Conservation (phyloP, 2,113 vertebrate species). For the Otus sunia region DNA sequence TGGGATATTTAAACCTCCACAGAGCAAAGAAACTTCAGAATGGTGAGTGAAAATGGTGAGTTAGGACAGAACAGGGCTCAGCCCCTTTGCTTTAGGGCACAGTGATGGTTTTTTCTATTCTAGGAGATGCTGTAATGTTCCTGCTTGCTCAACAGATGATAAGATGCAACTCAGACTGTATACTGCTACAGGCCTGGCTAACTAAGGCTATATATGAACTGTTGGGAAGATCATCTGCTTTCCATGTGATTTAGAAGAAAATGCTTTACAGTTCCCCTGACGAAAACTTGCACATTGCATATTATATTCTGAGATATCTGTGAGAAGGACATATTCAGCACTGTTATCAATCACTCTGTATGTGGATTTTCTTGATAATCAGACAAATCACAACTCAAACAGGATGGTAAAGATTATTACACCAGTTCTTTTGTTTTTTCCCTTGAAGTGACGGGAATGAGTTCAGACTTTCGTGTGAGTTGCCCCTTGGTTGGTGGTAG, state of each 20-base stretch:
- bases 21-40: conserved; percentile 70
- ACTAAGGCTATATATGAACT: background rate
- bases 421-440: background rate
- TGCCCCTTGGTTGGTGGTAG: background rate
- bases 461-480: background rate
- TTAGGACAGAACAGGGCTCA: background rate
- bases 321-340: background rate
- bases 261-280: background rate
- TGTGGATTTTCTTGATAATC: background rate
- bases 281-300: background rate
- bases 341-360: background rate
- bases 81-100: background rate
- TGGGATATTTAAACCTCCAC: conserved; percentile 55
- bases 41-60: conserved; percentile 59
- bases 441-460: background rate
- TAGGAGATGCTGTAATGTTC: background rate
- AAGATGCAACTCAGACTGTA: background rate
- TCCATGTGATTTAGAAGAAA: background rate
- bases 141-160: background rate
- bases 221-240: background rate
- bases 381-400: background rate
- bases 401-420: background rate
- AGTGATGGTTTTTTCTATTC: rapidly evolving
- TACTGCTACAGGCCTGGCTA: background rate
- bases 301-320: background rate